Evolutionary conservation across 2,113 vertebrate genomes (phyloP), one percentile per base, ranked within the genome.

Genomic region (Peucedramus taeniatus): DNA sequence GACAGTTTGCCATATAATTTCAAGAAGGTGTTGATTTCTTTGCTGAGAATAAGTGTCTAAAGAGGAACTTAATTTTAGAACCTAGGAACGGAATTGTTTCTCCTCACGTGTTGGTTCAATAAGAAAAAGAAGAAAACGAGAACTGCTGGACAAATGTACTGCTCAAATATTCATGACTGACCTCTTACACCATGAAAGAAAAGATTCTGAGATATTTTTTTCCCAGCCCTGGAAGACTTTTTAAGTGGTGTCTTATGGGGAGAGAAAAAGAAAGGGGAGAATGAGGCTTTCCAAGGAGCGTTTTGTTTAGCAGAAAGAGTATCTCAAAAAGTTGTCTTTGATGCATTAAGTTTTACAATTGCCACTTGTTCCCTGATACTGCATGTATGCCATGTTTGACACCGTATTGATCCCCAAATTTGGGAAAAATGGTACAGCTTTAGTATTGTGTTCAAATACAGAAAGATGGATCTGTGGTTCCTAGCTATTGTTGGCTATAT

Each of bases 11-110:
- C 64, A 64, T 18, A 21, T 88, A 74, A 80, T 79, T 76, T 92
- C 70, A 79, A 80, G 66, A 71, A 75, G 17, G 30, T 82, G 65
- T 13, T 90, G 40, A 44, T 50, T 84, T 78, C 78, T 77, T 95
- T 77, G 83, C 77, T 93, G 72, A 93, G 35, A 95, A 79, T 97
- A 84, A 90, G 54, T 74, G 53, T 95, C 89, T 71, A 95, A 90
- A 96, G 87, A 90, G 72, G 91, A 96, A 72, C 30, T 82, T 83
- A 76, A 84, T 70, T 77, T 83, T 94, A 91, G 88, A 94, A 88
- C 66, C 40, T 70, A 95, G 77, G 33, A 94, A 65, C 18, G 61
- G 92, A 83, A 90, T 87, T 95, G 89, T 96, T 81, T 94, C 87
- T 75, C 49, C 23, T 82, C 83, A 56, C 75, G 63, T 80, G 59